phyloP scores from a whole-genome alignment of 2,113 vertebrate genomes.

The Rhinopomastus cyanomelas region DNA sequence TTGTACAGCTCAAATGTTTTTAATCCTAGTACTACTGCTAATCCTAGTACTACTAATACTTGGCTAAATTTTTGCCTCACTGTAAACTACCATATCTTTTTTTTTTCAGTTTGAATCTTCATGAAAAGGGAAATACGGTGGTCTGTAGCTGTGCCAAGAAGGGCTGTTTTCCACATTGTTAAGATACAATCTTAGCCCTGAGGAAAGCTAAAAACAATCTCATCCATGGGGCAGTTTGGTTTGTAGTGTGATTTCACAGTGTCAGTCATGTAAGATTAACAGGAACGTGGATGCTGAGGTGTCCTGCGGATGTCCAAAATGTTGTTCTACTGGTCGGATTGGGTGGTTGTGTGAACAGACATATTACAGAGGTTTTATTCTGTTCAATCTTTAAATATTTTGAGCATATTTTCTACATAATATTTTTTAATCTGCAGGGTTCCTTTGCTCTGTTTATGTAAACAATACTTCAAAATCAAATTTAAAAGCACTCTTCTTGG shows the following conservation, averaged over 20 bases:
- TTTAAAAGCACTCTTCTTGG: not conserved
- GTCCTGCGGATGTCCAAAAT: not conserved
- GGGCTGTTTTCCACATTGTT: constrained; percentile 7
- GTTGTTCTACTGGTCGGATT: not conserved
- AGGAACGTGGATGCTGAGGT: not conserved
- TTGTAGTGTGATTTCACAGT: not conserved
- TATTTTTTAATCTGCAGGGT: constrained; percentile 7
- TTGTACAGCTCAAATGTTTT: not conserved
- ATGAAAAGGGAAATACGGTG: not conserved
- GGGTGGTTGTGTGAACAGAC: not conserved
- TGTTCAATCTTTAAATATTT: not conserved
- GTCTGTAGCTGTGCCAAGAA: not conserved
- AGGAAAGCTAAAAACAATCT: not conserved
- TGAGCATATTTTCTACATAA: not conserved
- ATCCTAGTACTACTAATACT: not conserved
- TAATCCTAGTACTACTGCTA: not conserved
- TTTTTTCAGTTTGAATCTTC: not conserved
- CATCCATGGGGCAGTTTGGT: not conserved
- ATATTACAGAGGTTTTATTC: not conserved
- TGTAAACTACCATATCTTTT: not conserved
- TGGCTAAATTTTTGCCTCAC: not conserved
- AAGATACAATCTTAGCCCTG: not conserved
- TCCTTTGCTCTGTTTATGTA: constrained; percentile 13
- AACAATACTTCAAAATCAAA: constrained; percentile 8
- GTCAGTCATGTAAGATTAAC: not conserved